phyloP scores from a whole-genome alignment of 2,113 vertebrate genomes.

The Cnemophilus loriae region DNA sequence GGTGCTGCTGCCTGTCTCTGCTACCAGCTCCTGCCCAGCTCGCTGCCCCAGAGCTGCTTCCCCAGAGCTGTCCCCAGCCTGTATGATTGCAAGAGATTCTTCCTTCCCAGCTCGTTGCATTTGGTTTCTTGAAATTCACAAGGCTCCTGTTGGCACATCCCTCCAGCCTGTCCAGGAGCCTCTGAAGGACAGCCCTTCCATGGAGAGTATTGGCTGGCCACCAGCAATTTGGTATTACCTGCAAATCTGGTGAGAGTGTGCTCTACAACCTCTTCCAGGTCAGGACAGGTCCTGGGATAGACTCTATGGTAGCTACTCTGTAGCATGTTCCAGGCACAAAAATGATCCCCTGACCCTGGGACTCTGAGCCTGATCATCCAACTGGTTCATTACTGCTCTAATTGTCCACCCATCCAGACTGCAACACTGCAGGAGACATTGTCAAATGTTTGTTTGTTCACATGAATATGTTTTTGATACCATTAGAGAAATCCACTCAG shows the following conservation, averaged over 20 bases:
- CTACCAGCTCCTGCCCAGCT: neutral
- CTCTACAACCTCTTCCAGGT: neutral
- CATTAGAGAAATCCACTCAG: neutral
- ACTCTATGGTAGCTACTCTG: neutral
- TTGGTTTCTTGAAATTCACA: neutral
- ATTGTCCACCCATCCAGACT: neutral
- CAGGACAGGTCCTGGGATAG: neutral
- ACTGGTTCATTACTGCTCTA: neutral
- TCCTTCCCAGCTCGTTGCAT: neutral
- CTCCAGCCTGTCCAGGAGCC: neutral
- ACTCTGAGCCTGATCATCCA: neutral
- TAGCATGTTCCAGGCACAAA: neutral
- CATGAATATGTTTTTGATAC: fast-evolving
- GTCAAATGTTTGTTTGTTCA: neutral
- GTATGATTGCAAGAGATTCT: neutral
- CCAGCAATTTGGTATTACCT: neutral
- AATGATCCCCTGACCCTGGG: neutral
- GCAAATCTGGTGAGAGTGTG: neutral
- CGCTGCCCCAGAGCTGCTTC: fast-evolving
- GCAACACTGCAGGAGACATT: neutral
- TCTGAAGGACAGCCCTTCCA: neutral
- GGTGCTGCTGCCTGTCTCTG: neutral
- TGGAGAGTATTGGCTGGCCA: neutral
- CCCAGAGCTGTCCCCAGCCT: neutral
- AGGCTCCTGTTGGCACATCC: neutral